These are phyloP conservation scores for Oconnorella tubifera DNA, from an alignment of 2,888 invertebrate species.

Conservation along the genomic window DNA sequence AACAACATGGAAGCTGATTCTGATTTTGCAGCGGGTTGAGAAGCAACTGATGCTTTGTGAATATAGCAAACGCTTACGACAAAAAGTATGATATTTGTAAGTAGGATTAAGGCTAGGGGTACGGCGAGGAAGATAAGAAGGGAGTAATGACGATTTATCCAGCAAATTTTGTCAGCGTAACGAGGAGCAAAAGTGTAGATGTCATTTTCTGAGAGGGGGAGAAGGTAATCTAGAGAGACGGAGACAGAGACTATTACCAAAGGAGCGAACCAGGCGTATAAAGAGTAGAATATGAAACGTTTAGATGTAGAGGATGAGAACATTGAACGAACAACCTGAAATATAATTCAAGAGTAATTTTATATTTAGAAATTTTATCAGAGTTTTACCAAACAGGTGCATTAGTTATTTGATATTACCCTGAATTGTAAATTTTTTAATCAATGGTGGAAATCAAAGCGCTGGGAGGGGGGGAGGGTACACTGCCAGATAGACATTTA, in stretches of 20 bases:
- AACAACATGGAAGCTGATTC: conserved; percentile 15
- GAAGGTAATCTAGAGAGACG: conserved; percentile 57
- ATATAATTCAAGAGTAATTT: no score
- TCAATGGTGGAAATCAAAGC: no score
- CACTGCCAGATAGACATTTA: no score
- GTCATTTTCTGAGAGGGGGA: conserved; percentile 30
- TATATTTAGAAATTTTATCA: no score
- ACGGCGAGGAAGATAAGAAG: conserved; percentile 62
- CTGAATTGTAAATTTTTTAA: no score
- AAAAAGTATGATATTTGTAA: conserved; percentile 59
- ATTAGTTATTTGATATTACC: no score
- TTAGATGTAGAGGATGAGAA: conserved; percentile 26
- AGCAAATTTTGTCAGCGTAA: conserved; percentile 59
- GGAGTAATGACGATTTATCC: conserved; percentile 61
- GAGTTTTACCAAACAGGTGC: no score
- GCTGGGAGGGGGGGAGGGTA: no score
- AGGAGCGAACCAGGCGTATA: conserved; percentile 56
- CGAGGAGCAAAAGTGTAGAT: conserved; percentile 53
- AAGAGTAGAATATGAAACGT: conserved; percentile 40
- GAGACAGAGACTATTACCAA: conserved; percentile 42
- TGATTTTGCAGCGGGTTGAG: conserved; percentile 1
- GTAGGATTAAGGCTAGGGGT: conserved; percentile 59
- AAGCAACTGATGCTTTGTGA: conserved; percentile 5
- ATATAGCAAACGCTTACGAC: conserved; percentile 62
- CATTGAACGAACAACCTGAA: conserved; percentile 2